phyloP scores from a whole-genome alignment of 2,113 vertebrate genomes.

The Dissostichus mawsoni region DNA sequence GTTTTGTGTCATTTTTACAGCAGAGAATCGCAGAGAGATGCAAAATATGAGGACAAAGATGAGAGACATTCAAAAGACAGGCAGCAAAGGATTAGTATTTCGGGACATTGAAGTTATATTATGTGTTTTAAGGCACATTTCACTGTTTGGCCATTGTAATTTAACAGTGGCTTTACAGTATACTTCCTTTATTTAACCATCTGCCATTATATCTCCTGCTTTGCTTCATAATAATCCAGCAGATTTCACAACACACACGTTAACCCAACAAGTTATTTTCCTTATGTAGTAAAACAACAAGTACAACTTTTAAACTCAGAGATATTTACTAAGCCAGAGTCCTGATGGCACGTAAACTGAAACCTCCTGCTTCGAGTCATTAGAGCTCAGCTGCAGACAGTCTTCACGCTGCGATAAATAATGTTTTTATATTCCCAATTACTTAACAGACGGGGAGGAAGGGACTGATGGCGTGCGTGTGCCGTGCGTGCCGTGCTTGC shows the following conservation, averaged over 20 bases:
- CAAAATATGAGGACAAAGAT: not conserved
- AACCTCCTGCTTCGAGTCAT: constrained; percentile 49
- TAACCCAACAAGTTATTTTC: not conserved
- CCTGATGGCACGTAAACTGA: constrained; percentile 14
- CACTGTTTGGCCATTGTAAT: not conserved
- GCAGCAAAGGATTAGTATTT: constrained; percentile 3
- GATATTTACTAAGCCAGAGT: constrained; percentile 24
- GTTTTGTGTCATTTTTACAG: not conserved
- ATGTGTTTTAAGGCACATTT: not conserved
- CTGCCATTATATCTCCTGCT: constrained; percentile 8
- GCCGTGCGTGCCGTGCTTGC: not conserved
- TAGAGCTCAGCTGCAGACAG: constrained; percentile 42
- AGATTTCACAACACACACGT: not conserved
- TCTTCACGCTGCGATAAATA: constrained; percentile 51
- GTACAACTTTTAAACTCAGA: not conserved
- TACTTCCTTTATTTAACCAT: constrained; percentile 6
- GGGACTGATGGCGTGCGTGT: constrained; percentile 20
- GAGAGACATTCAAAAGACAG: not conserved
- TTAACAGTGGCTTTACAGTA: not conserved
- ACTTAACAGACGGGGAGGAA: constrained; percentile 36
- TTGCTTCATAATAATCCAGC: constrained; percentile 1
- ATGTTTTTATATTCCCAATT: constrained; percentile 55
- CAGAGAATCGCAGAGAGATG: not conserved
- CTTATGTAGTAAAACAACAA: not conserved
- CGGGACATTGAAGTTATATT: not conserved